Conservation (phyloP, 2,888 invertebrate genomes). For the Julus scanicus region DNA sequence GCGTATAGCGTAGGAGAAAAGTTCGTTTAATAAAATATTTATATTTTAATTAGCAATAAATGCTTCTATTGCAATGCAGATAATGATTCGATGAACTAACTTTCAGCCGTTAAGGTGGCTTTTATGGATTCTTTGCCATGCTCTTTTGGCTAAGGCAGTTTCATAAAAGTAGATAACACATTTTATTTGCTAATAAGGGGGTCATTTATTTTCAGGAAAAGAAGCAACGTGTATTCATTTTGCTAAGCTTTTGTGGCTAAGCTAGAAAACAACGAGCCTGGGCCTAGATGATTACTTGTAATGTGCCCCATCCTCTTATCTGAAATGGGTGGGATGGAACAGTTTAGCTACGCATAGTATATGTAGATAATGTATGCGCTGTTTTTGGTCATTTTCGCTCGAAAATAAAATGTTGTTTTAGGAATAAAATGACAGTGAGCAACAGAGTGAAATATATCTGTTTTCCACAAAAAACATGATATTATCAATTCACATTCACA, state of each 20-base stretch:
- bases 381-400: background rate
- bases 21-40: conserved; percentile 47
- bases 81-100: conserved; percentile 45
- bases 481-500: too few relatives aligned
- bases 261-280: conserved; percentile 9
- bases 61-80: conserved; percentile 45
- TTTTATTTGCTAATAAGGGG: conserved; percentile 47
- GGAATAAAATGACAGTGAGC: background rate
- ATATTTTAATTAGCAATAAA: conserved; percentile 47
- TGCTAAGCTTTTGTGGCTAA: conserved; percentile 23
- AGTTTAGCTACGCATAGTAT: background rate
- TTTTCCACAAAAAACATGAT: too few relatives aligned
- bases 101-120: conserved; percentile 37
- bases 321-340: background rate
- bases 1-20: background rate
- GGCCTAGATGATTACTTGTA: conserved; percentile 11
- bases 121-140: conserved; percentile 32
- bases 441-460: background rate
- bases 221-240: conserved; percentile 13
- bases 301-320: background rate
- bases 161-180: conserved; percentile 43
- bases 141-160: conserved; percentile 38
- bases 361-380: background rate
- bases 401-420: background rate
- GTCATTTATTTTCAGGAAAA: conserved; percentile 22